Evolutionary conservation across 2,888 invertebrate genomes (phyloP), one percentile per base, ranked within the genome.

Genomic region (Ernsta delagoae): DNA sequence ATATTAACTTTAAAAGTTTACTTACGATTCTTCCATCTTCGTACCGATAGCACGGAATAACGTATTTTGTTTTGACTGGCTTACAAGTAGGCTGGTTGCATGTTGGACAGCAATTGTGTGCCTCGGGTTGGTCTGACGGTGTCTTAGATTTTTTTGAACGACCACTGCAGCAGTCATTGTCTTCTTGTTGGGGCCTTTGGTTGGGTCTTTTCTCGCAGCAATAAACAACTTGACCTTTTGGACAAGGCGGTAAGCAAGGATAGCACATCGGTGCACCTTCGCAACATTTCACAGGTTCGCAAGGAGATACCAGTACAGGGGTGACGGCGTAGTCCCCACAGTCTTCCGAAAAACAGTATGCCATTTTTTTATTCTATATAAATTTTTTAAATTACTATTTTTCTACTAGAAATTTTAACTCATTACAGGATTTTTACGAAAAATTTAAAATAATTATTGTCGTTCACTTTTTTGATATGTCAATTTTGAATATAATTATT

Each of bases 1-100:
- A 16, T 16, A 16, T 16, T 16, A 2, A 31, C 39, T 39, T 39
- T 39, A 39, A 50, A 50, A 53, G 53, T 53, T 34, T 69, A 89
- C 92, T 92, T 86, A 93, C 92, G 72, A 92, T 90, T 69, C 92
- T 85, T 11, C 92, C 92, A 72, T 93, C 92, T 81, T 92, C 92
- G 56, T 92, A 93, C 77, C 92, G 82, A 71, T 92, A 92, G 74
- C 92, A 92, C 1, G 92, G 92, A 72, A 92, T 90, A 43, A 92
- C 85, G 71, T 92, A 92, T 84, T 92, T 92, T 48, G 75, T 73
- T 72, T 73, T 72, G 61, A 74, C 70, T 36, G 75, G 70, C 70
- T 75, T 66, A 68, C 75, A 70, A 43, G 72, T 70, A 34, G 75
- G 72, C 31, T 71, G 73, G 41, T 75, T 74, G 71, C 78, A 76